Conservation (phyloP, 2,888 invertebrate species). For the Gymnocheta viridis region DNA sequence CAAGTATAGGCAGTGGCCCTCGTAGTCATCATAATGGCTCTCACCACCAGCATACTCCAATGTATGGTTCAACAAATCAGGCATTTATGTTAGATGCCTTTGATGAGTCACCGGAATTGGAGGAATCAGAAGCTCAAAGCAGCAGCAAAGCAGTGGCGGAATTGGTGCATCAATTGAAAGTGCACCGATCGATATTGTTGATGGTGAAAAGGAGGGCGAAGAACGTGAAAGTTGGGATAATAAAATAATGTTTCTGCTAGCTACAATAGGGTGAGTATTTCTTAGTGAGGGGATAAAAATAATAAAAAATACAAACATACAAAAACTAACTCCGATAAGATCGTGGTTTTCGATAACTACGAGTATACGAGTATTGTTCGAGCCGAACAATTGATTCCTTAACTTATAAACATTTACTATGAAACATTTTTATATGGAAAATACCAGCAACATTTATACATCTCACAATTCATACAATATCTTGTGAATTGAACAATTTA, state of each 20-base stretch:
- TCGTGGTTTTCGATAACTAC: no score
- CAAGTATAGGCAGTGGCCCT: conserved; percentile 86
- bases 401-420: no score
- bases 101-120: conserved; percentile 79
- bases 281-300: no score
- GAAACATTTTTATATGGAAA: no score
- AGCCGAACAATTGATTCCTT: no score
- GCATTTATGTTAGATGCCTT: conserved; percentile 85
- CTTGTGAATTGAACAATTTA: no score
- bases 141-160: conserved; percentile 78
- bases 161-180: conserved; percentile 74
- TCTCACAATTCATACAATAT: no score
- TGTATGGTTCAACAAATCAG: conserved; percentile 94
- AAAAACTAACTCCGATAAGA: no score
- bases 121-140: conserved; percentile 79
- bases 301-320: no score
- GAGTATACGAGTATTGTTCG: no score
- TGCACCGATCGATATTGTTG: conserved; percentile 86
- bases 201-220: conserved; percentile 86
- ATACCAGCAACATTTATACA: no score
- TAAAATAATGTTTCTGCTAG: conserved; percentile 94
- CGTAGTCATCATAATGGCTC: conserved; percentile 61
- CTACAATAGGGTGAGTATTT: conserved; percentile 88
- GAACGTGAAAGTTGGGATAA: conserved; percentile 96
- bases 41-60: conserved; percentile 81